These are phyloP conservation scores for Melanaphis sacchari DNA, from an alignment of 1,140 invertebrate genomes.

Conservation along the genomic window DNA sequence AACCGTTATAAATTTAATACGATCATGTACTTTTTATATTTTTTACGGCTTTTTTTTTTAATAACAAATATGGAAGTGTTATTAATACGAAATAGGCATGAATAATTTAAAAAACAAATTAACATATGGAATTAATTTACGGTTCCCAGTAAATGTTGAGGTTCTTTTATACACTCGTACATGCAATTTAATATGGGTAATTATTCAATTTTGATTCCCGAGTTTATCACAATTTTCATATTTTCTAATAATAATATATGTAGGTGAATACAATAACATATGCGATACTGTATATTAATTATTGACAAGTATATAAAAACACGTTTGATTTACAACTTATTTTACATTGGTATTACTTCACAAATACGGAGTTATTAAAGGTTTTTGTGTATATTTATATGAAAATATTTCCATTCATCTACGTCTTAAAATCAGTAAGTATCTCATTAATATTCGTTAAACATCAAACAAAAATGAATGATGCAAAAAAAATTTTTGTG, in stretches of 20 bases:
- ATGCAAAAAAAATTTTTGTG: neutral
- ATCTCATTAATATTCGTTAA: neutral
- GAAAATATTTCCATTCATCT: neutral
- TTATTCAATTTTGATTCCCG: slow-evolving; percentile 9
- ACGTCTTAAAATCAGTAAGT: neutral
- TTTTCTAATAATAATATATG: neutral
- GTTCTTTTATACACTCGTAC: neutral
- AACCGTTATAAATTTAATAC: neutral
- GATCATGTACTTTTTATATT: neutral
- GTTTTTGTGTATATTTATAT: neutral
- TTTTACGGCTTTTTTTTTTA: neutral
- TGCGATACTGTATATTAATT: neutral
- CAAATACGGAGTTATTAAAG: neutral
- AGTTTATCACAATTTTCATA: neutral
- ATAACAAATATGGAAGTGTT: neutral
- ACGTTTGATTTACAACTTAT: neutral
- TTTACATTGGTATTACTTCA: neutral
- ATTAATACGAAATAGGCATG: neutral
- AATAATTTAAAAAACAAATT: slow-evolving; percentile 36
- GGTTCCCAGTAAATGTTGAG: slow-evolving; percentile 3
- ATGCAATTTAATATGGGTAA: neutral
- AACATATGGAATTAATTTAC: neutral
- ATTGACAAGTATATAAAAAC: neutral
- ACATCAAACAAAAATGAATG: neutral
- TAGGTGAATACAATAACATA: neutral